Base-by-base conservation (phyloP, 2,888 invertebrate species). In the Phragmatobia fuliginosa region DNA sequence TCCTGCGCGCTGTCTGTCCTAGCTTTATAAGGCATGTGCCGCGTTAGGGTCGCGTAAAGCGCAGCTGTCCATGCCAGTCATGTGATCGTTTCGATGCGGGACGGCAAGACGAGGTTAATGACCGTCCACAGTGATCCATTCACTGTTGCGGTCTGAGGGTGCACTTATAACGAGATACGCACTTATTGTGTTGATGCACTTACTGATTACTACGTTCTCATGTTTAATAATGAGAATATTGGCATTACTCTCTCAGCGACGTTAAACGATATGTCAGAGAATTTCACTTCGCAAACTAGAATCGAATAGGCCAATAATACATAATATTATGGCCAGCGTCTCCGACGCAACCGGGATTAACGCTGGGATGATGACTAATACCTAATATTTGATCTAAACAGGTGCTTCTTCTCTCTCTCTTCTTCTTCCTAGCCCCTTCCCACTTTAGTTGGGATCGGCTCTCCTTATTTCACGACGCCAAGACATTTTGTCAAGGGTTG, bases 41-140 rank as follows among this genome's bases (percentile, higher is more conserved):
- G 36, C 32, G 8, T 32, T 52, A 38, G 59, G 41, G 21, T 68
- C 63, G 33, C 45, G 32, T 58, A 16, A 18, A 49, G 70, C 67
- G 33, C 60, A 61, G 60, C 64, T 70, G 62, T 61, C 69, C 45
- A 25, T 25, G 49, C 28, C 25, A 25, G 16, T 28, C 28, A 16
- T 16, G 56, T 10, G 45, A n/a, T n/a, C 10, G 60, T 62, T 56
- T 60, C 28, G 32, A 52, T 45, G 65, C 67, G 52, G 28, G 32
- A 28, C 64, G 70, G 36, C 68, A 63, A 70, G 68, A 33, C 67
- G 66, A 68, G 85, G 78, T 80, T 83, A 72, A 74, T 81, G 84
- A 82, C 80, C 84, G 69, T 63, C 70, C 58, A 67, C 74, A 72
- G 75, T 73, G 73, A 76, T 78, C 77, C 85, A 81, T 83, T 81